Evolutionary conservation across 2,888 invertebrate genomes (phyloP).

Genomic region (Dryococelus australis): DNA sequence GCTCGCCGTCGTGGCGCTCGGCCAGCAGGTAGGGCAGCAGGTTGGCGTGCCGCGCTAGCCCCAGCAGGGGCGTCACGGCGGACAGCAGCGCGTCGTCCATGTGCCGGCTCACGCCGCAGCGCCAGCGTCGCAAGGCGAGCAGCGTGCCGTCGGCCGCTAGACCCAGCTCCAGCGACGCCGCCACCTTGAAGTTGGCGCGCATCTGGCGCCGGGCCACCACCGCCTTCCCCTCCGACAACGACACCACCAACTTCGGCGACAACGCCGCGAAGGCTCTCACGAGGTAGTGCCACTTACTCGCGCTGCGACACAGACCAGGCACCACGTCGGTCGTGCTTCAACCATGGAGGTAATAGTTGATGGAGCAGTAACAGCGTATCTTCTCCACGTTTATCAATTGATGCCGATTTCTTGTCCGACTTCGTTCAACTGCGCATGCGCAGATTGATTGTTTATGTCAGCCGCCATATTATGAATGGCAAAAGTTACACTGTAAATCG

Average conservation of each 20-base stretch:
- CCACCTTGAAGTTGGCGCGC: neutral
- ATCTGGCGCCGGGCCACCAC: neutral
- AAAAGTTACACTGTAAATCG: too few species aligned
- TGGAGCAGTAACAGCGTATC: too few species aligned
- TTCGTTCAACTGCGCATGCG: too few species aligned
- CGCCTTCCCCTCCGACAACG: neutral
- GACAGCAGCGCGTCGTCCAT: neutral
- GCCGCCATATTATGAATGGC: too few species aligned
- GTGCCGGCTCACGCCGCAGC: neutral
- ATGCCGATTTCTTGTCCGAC: too few species aligned
- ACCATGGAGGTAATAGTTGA: too few species aligned
- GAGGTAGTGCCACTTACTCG: neutral
- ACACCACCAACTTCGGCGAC: neutral
- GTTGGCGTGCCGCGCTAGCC: conserved; percentile 52
- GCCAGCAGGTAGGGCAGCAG: conserved; percentile 55
- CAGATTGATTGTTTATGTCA: too few species aligned
- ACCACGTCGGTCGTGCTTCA: too few species aligned
- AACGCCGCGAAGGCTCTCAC: neutral
- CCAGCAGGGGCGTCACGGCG: conserved; percentile 50
- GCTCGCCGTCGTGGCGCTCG: conserved; percentile 51
- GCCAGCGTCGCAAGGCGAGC: neutral
- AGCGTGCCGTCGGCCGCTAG: neutral
- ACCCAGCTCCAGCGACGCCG: neutral
- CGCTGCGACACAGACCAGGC: neutral
- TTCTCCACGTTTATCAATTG: too few species aligned